A percentile compares a stretch with the other conserved stretches of the same genome.
Evolutionary conservation across 2,797 vertebrate species (phyloP).

Genomic region (Valencia hispanica): DNA sequence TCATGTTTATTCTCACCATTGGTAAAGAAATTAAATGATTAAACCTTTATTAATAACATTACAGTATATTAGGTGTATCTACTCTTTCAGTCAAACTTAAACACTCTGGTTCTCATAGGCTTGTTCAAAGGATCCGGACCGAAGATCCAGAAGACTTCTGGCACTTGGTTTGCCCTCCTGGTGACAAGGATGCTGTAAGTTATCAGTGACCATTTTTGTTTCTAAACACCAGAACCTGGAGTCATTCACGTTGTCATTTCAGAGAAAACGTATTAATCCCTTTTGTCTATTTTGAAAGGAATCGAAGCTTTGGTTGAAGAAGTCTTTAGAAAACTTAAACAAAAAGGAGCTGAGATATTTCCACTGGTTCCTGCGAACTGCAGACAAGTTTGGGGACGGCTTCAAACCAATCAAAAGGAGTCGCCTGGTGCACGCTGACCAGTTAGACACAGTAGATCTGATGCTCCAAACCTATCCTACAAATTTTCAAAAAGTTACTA

Average conservation of each 20-base stretch:
- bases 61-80: no score
- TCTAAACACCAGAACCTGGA: neutral
- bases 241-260: neutral
- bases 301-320: neutral
- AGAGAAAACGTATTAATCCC: neutral
- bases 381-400: neutral
- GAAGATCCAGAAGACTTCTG: neutral
- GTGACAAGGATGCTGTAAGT: neutral
- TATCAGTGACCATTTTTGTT: neutral
- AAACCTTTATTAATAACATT: no score
- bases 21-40: neutral
- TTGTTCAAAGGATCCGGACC: neutral
- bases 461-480: neutral
- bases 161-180: neutral
- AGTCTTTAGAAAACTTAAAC: neutral
- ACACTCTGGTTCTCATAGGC: neutral
- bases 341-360: neutral
- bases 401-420: neutral
- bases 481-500: neutral
- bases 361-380: neutral
- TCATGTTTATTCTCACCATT: neutral
- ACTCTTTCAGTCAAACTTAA: neutral
- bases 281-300: neutral
- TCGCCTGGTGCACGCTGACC: neutral
- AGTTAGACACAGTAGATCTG: neutral